These are phyloP conservation scores for Alligator sinensis DNA, from an alignment of 2,113 vertebrate genomes.

Conservation along the genomic window DNA sequence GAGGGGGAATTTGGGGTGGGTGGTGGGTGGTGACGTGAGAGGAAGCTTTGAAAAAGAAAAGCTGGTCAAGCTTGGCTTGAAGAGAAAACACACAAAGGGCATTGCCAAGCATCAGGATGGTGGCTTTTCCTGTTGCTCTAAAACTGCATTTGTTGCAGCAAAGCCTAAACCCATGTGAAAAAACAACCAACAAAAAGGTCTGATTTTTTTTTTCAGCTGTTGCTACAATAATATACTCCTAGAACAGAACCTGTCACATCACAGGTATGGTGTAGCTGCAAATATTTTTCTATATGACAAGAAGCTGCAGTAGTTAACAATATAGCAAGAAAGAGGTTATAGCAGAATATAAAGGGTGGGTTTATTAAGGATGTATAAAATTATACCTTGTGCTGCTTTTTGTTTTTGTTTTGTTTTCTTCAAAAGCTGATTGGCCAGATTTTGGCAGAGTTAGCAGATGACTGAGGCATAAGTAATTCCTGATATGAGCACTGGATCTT, in stretches of 20 bases:
- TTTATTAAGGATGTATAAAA: conserved; percentile 79
- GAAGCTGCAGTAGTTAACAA: conserved; percentile 75
- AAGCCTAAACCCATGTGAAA: conserved; percentile 70
- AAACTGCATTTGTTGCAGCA: conserved; percentile 76
- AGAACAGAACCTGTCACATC: conserved; percentile 74
- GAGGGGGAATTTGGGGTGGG: conserved; percentile 73
- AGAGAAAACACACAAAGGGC: conserved; percentile 47
- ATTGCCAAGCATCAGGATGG: conserved; percentile 45
- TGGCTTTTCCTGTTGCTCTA: conserved; percentile 70
- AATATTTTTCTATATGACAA: conserved; percentile 78
- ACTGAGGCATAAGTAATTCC: conserved; percentile 78
- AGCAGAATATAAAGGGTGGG: conserved; percentile 77
- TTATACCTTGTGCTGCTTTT: conserved; percentile 86
- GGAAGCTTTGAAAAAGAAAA: conserved; percentile 72
- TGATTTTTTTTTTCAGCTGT: conserved; percentile 59
- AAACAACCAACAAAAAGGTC: conserved; percentile 57
- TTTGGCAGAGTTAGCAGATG: conserved; percentile 79
- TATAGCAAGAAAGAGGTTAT: conserved; percentile 73
- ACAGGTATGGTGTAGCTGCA: conserved; percentile 79
- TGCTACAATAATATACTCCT: conserved; percentile 65
- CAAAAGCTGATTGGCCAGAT: conserved; percentile 81
- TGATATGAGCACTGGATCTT: conserved; percentile 84
- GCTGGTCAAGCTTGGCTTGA: conserved; percentile 71
- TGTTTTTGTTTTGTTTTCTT: conserved; percentile 77
- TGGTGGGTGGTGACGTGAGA: conserved; percentile 70